Base-by-base conservation (phyloP, 2,113 vertebrate species). In the Prietella phreatophila region DNA sequence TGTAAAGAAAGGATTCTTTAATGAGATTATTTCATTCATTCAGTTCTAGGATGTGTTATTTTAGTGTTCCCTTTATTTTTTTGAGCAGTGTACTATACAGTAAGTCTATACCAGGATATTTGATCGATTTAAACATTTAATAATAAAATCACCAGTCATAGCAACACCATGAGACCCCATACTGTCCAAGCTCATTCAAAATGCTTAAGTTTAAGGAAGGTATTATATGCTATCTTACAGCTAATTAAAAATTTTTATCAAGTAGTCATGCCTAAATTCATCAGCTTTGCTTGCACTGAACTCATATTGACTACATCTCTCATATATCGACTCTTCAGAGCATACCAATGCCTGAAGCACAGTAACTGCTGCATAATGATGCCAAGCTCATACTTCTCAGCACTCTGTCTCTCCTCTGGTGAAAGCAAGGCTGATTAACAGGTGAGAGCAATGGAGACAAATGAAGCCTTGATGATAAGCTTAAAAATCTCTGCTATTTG, bases 381-480 rank as follows among this genome's bases (percentile, higher is more conserved):
- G 53, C 84, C 47, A 55, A 71, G 85, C 75, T 55, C 81, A 47
- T 86, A 13, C 65, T 88, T 22, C 78, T 88, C 83, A 79, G 85
- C 39, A 78, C 30, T 75, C 88, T 53, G 50, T 81, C 33, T 90
- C 73, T 80, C n/a, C 53, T 53, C 55, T 36, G 80, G 8, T 76
- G 67, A 90, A 88, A 88, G 87, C 58, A 71, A 56, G n/a, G 27
- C 82, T 88, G 83, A 90, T 87, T 50, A 82, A 76, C 87, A 86
- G 36, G 65, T 82, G 42, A 87, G 17, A 69, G 69, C 6, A 84
- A 81, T 36, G 67, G 22, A 30, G 76, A 30, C 56, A 60, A 55
- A 88, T 85, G 82, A 83, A 63, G 63, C 71, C 53, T 86, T 7
- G 27, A 88, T 84, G 82, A 80, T 88, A 78, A 80, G 82, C 50